These are phyloP conservation scores for Tinamus major DNA, from an alignment of 2,797 vertebrate genomes.

Conservation along the genomic window DNA sequence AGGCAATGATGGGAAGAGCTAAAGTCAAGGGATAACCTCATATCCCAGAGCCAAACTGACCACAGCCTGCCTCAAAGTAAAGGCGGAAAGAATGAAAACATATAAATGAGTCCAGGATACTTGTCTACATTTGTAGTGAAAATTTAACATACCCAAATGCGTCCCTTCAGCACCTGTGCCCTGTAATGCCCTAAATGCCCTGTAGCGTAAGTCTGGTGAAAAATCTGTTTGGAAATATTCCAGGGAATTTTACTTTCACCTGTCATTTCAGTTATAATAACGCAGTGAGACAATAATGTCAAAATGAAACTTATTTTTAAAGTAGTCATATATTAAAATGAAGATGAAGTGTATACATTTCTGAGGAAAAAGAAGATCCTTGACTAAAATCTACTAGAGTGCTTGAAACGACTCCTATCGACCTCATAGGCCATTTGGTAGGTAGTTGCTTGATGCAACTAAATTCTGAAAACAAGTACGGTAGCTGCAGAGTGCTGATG, in stretches of 20 bases:
- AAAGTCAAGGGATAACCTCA: background rate
- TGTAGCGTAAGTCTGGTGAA: background rate
- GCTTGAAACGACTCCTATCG: background rate
- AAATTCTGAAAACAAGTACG: conserved; percentile 47
- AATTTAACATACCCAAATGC: background rate
- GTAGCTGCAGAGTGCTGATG: conserved; percentile 41
- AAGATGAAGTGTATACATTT: background rate
- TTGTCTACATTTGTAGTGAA: conserved; percentile 16
- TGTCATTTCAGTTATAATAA: background rate
- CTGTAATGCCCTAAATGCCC: background rate
- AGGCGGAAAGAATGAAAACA: conserved; percentile 40
- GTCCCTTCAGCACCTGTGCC: background rate
- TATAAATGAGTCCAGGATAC: conserved; percentile 67
- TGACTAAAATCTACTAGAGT: background rate
- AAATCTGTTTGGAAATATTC: background rate
- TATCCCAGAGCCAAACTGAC: background rate
- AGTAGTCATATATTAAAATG: background rate
- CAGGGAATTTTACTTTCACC: background rate
- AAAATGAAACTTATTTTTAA: background rate
- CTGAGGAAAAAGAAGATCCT: background rate
- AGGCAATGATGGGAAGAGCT: background rate
- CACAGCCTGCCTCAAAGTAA: accelerated
- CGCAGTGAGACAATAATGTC: background rate
- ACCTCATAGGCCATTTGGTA: background rate
- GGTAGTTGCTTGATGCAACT: background rate